A percentile compares a stretch with the other conserved stretches of the same genome.
These are phyloP conservation scores for Erythrocebus patas DNA, from an alignment of 2,113 vertebrate species.

Conservation along the genomic window DNA sequence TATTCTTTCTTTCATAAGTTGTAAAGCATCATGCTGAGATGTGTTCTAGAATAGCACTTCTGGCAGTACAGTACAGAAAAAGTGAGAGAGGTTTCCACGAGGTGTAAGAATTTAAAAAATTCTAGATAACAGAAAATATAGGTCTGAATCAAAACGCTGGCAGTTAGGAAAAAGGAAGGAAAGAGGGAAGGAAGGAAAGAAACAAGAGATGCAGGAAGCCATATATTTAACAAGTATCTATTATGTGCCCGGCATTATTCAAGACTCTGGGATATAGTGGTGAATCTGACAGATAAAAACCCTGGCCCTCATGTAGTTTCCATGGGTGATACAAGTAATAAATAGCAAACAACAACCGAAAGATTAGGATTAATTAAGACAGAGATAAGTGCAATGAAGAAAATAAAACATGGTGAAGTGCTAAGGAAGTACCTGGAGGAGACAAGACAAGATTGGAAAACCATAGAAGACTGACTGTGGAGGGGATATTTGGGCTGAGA, in stretches of 20 bases:
- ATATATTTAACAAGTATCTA: not conserved
- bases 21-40: not conserved
- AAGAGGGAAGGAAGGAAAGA: not conserved
- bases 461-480: not conserved
- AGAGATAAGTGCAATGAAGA: not conserved
- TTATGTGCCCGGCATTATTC: not conserved
- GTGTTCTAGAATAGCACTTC: not conserved
- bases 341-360: not conserved
- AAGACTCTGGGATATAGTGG: not conserved
- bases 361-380: not conserved
- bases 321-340: not conserved
- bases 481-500: not conserved
- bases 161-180: not conserved
- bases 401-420: not conserved
- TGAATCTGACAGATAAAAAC: not conserved
- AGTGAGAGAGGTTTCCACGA: not conserved
- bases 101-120: not conserved
- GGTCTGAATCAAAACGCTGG: not conserved
- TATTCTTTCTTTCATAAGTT: not conserved
- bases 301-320: not conserved
- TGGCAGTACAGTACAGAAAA: not conserved
- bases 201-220: too few relatives aligned
- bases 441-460: not conserved
- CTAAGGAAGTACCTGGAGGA: not conserved
- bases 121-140: not conserved